These are phyloP conservation scores for Adelges cooleyi DNA, from an alignment of 1,140 invertebrate genomes.

Conservation along the genomic window DNA sequence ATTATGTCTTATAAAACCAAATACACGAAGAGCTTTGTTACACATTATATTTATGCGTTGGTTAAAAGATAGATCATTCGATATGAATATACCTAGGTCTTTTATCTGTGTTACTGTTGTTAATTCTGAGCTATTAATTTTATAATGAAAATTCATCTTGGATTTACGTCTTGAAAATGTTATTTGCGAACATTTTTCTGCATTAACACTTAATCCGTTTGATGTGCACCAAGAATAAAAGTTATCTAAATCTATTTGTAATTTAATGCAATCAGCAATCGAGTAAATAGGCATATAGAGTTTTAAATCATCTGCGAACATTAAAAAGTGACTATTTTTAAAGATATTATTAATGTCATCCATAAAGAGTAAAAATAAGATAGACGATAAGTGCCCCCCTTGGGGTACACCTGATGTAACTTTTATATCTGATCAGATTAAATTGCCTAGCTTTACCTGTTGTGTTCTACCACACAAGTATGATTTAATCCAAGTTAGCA, in stretches of 20 bases:
- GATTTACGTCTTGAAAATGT: not conserved
- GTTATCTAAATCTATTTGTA: not conserved
- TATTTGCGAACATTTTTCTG: not conserved
- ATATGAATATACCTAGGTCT: not conserved
- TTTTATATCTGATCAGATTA: not conserved
- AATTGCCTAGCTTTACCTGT: not conserved
- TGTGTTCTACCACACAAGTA: slow-evolving; percentile 2
- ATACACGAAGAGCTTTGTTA: not conserved
- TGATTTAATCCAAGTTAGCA: slow-evolving; percentile 8
- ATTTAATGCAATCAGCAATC: not conserved
- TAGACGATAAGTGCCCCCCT: not conserved
- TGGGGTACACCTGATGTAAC: slow-evolving; percentile 9
- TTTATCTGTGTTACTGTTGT: not conserved
- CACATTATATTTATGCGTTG: not conserved
- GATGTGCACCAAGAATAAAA: not conserved
- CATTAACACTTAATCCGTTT: not conserved
- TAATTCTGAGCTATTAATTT: not conserved
- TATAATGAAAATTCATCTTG: not conserved
- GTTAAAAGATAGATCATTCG: not conserved
- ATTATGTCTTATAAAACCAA: not conserved
- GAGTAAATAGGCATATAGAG: not conserved
- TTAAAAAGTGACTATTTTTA: not conserved
- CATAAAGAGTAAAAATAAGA: slow-evolving; percentile 6
- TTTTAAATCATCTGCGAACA: slow-evolving; percentile 7
- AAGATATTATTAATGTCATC: not conserved